These are phyloP conservation scores for Thripadectes ignobilis DNA, from an alignment of 2,797 vertebrate genomes.

Conservation along the genomic window DNA sequence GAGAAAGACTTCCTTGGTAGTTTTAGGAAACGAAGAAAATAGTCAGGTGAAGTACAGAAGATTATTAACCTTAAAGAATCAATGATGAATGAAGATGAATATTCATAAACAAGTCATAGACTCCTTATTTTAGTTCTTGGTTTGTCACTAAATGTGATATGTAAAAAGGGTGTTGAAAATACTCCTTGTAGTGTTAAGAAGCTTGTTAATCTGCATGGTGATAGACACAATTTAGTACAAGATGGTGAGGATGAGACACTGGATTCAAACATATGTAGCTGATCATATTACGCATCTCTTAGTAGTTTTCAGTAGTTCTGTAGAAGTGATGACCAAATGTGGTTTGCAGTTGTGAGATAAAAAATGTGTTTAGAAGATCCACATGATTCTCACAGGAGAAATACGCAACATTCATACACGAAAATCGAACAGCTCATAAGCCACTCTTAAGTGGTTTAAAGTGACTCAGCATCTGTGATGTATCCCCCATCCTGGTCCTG, in stretches of 20 bases:
- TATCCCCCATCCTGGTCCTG: neutral
- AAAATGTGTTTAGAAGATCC: neutral
- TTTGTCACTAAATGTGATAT: neutral
- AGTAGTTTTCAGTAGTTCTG: neutral
- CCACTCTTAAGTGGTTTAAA: neutral
- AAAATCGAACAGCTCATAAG: neutral
- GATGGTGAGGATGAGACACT: neutral
- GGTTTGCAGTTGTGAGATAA: neutral
- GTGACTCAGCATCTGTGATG: neutral
- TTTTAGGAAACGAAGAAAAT: neutral
- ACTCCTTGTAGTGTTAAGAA: neutral
- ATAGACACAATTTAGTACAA: neutral
- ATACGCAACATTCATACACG: neutral
- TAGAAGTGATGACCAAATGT: neutral
- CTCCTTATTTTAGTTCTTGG: neutral
- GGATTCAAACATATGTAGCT: accelerated
- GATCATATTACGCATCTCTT: neutral
- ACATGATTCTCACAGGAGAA: neutral
- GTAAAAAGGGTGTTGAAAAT: neutral
- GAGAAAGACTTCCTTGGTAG: neutral
- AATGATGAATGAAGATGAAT: neutral
- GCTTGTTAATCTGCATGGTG: neutral
- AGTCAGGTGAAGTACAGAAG: neutral
- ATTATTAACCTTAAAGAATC: neutral
- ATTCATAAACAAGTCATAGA: neutral